Evolutionary conservation across 2,113 vertebrate genomes (phyloP), one percentile per base, ranked within the genome.

Genomic region (Cyanoliseus patagonus): DNA sequence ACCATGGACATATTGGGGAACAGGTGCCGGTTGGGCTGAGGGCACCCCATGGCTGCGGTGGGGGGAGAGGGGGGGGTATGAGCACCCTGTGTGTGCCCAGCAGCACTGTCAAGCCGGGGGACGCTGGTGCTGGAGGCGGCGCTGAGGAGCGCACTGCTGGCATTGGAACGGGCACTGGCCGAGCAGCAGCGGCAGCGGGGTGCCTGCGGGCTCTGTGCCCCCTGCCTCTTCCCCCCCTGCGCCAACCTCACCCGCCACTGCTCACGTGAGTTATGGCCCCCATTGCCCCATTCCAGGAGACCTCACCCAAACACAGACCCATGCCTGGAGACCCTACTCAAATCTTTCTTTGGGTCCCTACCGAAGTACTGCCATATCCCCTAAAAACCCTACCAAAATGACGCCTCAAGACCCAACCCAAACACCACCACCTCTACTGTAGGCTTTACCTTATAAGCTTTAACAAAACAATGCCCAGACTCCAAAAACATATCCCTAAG

Each of bases 61-160:
- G 57, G 49, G 19, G 46, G 10, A 57, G 33, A 3, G 8, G 4
- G 39, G 57, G 11, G 57, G 49, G 1, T 67, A 72, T 86, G 55
- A 93, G 18, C 4, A 4, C 42, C 33, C 7, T 57, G 30, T 7
- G 1, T 84, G 31, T 88, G 25, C 41, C 70, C 12, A 14, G 84
- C 95, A 99, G 99, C 98, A 2, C 96, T 99, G 69, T 99, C 99
- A 1, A 98, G 98, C 84, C 98, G 98, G 4, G 99, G 99, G 30
- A 99, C 99, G 0, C 97, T 99, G 88, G 98, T 99, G 88, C 96
- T 99, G 70, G 99, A 99, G 96, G 98, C 98, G 0, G 98, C 98
- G 1, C 97, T 99, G 97, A 97, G 98, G 39, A 98, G 97, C 1
- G 99, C 98, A 0, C 92, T 99, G 78, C 98, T 98, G 51, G 97